Evolutionary conservation across 2,797 vertebrate species (phyloP), one percentile per base, ranked within the genome.

Genomic region (Falco berigora): DNA sequence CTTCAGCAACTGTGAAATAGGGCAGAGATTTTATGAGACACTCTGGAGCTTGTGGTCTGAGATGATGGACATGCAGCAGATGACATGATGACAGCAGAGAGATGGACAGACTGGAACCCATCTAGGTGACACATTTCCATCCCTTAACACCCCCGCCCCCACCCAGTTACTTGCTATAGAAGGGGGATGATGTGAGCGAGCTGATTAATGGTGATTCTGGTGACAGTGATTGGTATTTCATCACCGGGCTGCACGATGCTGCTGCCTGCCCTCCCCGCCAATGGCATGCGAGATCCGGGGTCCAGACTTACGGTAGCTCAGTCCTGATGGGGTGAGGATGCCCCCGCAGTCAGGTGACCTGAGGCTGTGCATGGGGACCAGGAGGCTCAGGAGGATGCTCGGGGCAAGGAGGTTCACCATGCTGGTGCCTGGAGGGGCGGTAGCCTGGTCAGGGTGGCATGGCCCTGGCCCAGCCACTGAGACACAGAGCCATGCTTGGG

Each of bases 211-310:
- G 17, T 11, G 34, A 23, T 25, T 23, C 40, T 20, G 66, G 17
- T 25, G 82, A 20, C 34, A 7, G 55, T 0, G 0, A n/a, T 30
- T 13, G 61, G 12, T 11, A 8, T 61, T 47, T 24, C 15, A 10
- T 5, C 21, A 5, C 14, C 0, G 0, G 40, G 7, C 13, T 4
- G 62, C 40, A 9, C 12, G 67, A 1, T 9, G n/a, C 11, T 17
- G 25, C 22, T 50, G 56, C 56, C 36, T 30, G 28, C 75, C 61
- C 15, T 52, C 67, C 36, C 67, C 13, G 40, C 64, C 50, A 61
- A 7, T 0, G 4, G 8, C 0, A 0, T 1, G 24, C 25, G 13
- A 28, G 59, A 1, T 2, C 3, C 1, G 0, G 53, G 44, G 3
- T 30, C 38, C 1, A 1, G 9, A 96, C 96, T 97, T 71, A 97